A percentile compares a stretch with the other conserved stretches of the same genome.
phyloP scores from a whole-genome alignment of 2,113 vertebrate genomes.

The Prunella fulvescens region DNA sequence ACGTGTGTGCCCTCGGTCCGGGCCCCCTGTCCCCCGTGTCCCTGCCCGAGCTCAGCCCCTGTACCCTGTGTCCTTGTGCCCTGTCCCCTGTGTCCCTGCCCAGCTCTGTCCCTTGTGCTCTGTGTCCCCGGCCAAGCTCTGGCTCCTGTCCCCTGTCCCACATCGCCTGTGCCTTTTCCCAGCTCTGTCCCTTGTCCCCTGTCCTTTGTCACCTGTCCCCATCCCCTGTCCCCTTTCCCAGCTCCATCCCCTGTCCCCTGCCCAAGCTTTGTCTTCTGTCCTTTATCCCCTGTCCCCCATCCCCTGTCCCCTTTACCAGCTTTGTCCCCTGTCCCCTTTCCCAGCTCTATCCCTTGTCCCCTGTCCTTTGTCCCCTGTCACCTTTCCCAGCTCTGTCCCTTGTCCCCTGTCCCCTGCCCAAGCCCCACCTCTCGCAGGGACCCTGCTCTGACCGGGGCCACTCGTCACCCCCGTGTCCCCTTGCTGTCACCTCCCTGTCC shows the following conservation, averaged over 20 bases:
- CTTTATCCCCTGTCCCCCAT: no score
- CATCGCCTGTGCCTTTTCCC: no score
- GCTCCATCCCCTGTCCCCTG: no score
- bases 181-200: background rate
- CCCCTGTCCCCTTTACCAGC: background rate
- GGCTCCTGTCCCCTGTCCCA: no score
- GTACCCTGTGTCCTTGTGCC: background rate
- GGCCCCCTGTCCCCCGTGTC: background rate
- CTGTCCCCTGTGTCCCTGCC: background rate
- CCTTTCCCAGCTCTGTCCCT: background rate
- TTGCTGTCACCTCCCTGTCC: background rate
- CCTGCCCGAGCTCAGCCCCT: background rate
- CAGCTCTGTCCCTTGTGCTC: no score
- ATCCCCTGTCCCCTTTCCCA: background rate
- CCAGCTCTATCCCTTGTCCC: background rate
- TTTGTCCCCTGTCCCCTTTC: background rate
- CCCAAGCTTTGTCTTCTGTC: no score
- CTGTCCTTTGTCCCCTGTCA: no score
- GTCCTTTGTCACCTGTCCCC: no score
- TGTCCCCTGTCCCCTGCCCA: background rate
- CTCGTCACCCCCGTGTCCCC: background rate
- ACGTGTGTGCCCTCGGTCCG: accelerated
- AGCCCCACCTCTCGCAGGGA: background rate
- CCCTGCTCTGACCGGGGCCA: accelerated
- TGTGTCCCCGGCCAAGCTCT: no score